These are phyloP conservation scores for Chaetorhynchus papuensis DNA, from an alignment of 2,113 vertebrate species.

Conservation along the genomic window DNA sequence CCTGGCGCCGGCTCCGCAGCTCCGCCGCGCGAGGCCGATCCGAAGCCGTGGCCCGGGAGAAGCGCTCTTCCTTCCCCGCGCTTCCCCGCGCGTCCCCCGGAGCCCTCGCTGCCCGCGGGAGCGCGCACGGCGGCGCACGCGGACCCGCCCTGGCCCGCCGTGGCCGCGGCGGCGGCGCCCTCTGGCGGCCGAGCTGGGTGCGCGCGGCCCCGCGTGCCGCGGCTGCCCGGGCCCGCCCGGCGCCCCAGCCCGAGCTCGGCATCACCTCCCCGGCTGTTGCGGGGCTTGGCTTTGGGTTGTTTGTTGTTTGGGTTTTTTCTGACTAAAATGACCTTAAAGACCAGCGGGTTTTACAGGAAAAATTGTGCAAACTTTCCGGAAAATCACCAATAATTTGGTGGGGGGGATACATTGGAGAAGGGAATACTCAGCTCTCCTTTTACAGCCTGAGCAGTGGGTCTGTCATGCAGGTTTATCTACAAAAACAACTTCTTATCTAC, in stretches of 20 bases:
- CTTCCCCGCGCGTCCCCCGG: too few relatives aligned
- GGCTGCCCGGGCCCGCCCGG: background rate
- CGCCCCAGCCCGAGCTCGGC: background rate
- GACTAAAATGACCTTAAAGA: background rate
- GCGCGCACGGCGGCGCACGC: background rate
- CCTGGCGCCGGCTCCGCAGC: background rate
- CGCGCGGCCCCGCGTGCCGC: background rate
- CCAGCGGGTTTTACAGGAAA: background rate
- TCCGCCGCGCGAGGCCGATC: fast-evolving
- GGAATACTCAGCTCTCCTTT: background rate
- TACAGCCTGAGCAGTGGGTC: too few relatives aligned
- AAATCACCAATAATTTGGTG: background rate
- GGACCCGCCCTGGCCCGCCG: background rate
- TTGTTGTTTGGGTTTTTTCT: background rate
- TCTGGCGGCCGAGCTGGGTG: background rate
- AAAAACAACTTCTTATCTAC: background rate
- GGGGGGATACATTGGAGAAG: background rate
- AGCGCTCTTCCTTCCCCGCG: background rate
- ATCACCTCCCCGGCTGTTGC: background rate
- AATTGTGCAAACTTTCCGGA: background rate
- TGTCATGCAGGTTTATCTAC: background rate
- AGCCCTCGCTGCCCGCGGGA: background rate
- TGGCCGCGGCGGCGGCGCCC: background rate
- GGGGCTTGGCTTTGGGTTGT: background rate
- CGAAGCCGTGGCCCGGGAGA: fast-evolving